Evolutionary conservation across 2,888 invertebrate genomes (phyloP), one percentile per base, ranked within the genome.

Genomic region (Aplocera efformata): DNA sequence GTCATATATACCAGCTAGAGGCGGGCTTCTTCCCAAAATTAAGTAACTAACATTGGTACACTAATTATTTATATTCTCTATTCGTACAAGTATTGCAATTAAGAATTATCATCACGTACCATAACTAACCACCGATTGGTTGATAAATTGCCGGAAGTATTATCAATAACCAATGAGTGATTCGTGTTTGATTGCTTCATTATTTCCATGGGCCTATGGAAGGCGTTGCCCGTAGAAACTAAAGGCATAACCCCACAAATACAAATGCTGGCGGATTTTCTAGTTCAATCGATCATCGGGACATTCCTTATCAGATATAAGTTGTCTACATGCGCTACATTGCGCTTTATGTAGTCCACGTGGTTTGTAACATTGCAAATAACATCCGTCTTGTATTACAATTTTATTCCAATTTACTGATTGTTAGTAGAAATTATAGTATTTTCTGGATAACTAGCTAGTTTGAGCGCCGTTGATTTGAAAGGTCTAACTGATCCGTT

Each of bases 281-380:
- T 5, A 17, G 13, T 17, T 17, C 13, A 5, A 17, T 17, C 13
- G 54, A 51, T 53, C 47, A 48, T 38, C 46, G 36, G 36, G 47
- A 48, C 48, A 33, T 44, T 17, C 13, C 13, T 17, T 57, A 58
- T 58, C 42, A 36, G 41, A 49, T 49, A 45, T 50, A 28, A 36
- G 32, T 42, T 36, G 25, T 32, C 28, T 27, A 41, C 44, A 40
- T 52, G 56, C 53, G 46, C 43, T 56, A 56, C 53, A 44, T n/a
- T n/a, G n/a, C n/a, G n/a, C n/a, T n/a, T n/a, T 40, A 60, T 58
- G 54, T 58, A 32, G 59, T 43, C 31, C 49, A 39, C 53, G 55
- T 39, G 56, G 59, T 57, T 60, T 54, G 29, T 41, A 34, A 40
- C 25, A 30, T 34, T 44, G 34, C 32, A 36, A 31, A 49, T 31